Conservation (phyloP, 2,113 vertebrate genomes). For the Agelaius phoeniceus region DNA sequence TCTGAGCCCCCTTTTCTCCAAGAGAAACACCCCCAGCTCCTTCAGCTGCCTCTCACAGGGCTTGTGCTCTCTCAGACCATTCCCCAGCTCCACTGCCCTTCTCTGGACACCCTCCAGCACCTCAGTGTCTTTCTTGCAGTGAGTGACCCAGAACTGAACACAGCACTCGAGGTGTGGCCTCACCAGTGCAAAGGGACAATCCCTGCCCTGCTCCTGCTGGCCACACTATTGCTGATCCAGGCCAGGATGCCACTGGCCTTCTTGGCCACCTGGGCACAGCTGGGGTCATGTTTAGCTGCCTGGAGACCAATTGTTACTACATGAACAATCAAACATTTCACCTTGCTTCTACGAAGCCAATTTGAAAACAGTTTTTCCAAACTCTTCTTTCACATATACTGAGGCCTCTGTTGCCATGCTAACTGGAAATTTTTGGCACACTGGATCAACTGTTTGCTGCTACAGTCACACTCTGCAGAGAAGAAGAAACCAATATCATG, state of each 20-base stretch:
- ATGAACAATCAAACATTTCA: neutral
- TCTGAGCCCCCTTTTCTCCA: neutral
- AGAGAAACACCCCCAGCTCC: neutral
- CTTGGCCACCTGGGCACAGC: neutral
- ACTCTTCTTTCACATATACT: neutral
- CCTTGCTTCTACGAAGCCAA: neutral
- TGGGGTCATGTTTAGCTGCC: neutral
- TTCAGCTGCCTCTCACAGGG: neutral
- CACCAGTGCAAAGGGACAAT: neutral
- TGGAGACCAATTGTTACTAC: neutral
- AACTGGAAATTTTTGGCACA: neutral
- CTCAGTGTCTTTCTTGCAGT: rapidly evolving
- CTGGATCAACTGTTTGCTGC: neutral
- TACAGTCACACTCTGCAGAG: neutral
- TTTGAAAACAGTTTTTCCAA: neutral
- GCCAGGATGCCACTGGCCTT: neutral
- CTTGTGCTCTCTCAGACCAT: neutral
- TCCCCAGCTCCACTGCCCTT: neutral
- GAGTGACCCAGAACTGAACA: neutral
- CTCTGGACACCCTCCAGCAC: rapidly evolving
- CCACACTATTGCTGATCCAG: neutral
- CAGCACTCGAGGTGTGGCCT: neutral
- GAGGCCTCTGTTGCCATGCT: neutral
- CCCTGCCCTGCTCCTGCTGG: neutral
- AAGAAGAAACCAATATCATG: neutral